Evolutionary conservation across 2,888 invertebrate genomes (phyloP).

Genomic region (Microplitis manilae): DNA sequence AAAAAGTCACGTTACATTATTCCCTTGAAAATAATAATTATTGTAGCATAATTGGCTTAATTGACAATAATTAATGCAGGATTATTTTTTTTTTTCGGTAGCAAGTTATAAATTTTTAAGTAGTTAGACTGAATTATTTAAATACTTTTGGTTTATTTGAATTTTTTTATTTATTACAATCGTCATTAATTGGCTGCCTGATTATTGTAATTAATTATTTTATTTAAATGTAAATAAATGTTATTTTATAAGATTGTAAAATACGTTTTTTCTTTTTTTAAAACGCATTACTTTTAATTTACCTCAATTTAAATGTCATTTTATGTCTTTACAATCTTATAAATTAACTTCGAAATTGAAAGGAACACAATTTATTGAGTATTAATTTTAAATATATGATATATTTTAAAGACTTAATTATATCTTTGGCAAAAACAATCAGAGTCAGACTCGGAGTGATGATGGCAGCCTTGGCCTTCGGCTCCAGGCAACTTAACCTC

Average conservation of each 20-base stretch:
- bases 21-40: background rate
- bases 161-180: background rate
- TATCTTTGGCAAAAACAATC: too few species aligned
- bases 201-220: background rate
- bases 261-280: background rate
- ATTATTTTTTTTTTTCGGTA: background rate
- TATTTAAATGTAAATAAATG: background rate
- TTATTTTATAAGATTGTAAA: background rate
- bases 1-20: background rate
- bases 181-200: background rate
- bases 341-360: too few species aligned
- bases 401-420: too few species aligned
- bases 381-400: too few species aligned
- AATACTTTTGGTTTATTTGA: background rate
- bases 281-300: background rate
- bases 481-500: too few species aligned
- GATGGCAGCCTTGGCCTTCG: too few species aligned
- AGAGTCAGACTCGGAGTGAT: too few species aligned
- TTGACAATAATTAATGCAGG: background rate
- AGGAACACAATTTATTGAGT: too few species aligned
- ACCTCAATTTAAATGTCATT: too few species aligned
- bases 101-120: background rate
- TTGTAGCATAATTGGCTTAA: background rate
- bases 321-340: too few species aligned
- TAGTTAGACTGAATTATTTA: constrained; percentile 1